phyloP scores from a whole-genome alignment of 2,113 vertebrate species.

The Grallaria varia region DNA sequence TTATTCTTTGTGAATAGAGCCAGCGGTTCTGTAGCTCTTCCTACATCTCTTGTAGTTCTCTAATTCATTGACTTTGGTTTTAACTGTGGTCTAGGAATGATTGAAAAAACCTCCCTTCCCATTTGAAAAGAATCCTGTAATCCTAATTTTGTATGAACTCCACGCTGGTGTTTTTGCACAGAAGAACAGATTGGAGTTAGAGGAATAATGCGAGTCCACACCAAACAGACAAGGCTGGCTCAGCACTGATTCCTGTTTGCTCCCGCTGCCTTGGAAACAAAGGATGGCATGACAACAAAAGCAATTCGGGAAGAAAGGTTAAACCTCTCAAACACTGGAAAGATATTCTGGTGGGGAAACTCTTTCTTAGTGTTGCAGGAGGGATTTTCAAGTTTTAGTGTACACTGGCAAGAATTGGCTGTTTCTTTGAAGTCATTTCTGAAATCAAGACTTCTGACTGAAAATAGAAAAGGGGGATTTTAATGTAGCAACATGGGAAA shows the following conservation, averaged over 20 bases:
- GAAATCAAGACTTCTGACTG: neutral
- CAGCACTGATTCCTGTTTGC: neutral
- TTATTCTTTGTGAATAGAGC: neutral
- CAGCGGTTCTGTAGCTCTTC: neutral
- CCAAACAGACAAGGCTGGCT: neutral
- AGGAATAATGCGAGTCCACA: neutral
- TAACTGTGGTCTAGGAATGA: neutral
- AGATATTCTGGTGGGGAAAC: neutral
- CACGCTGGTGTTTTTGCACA: neutral
- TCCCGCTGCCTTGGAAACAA: conserved; percentile 61
- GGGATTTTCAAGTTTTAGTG: neutral
- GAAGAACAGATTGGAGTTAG: conserved; percentile 23
- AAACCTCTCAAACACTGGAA: neutral
- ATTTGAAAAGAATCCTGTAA: neutral
- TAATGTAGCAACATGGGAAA: neutral
- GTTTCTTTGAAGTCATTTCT: neutral
- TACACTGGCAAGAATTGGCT: neutral
- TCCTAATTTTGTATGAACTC: neutral
- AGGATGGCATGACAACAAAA: conserved; percentile 63
- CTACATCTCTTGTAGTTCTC: neutral
- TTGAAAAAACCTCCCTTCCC: neutral
- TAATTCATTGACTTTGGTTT: neutral
- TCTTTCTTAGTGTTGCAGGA: neutral
- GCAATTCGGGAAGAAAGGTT: conserved; percentile 20
- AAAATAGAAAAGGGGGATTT: neutral